Evolutionary conservation across 2,113 vertebrate genomes (phyloP).

Genomic region (Balaeniceps rex): DNA sequence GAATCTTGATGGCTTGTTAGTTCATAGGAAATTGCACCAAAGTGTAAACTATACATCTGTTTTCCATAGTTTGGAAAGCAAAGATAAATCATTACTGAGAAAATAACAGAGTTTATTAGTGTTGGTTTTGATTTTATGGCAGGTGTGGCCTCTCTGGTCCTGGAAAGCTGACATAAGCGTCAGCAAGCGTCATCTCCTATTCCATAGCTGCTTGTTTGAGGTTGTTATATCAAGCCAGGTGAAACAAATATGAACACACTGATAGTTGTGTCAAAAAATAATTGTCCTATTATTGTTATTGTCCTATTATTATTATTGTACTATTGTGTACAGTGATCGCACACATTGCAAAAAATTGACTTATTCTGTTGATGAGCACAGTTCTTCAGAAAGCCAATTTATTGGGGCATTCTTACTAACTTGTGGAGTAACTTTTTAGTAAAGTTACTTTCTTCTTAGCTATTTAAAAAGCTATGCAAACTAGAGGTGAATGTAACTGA

Average conservation of each 20-base stretch:
- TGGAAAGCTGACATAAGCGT: neutral
- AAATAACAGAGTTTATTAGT: neutral
- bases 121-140: neutral
- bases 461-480: neutral
- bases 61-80: neutral
- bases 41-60: neutral
- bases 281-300: too few relatives aligned
- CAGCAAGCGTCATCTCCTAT: neutral
- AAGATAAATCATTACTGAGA: neutral
- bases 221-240: neutral
- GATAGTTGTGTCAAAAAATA: neutral
- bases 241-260: neutral
- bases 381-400: neutral
- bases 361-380: too few relatives aligned
- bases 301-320: too few relatives aligned
- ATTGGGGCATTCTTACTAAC: neutral
- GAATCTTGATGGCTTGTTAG: neutral
- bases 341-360: too few relatives aligned
- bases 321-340: too few relatives aligned
- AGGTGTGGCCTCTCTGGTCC: neutral
- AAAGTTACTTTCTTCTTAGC: neutral
- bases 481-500: neutral
- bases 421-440: neutral
- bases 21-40: neutral
- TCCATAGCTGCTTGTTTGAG: neutral